phyloP scores from a whole-genome alignment of 2,113 vertebrate species.

The Corapipo altera region DNA sequence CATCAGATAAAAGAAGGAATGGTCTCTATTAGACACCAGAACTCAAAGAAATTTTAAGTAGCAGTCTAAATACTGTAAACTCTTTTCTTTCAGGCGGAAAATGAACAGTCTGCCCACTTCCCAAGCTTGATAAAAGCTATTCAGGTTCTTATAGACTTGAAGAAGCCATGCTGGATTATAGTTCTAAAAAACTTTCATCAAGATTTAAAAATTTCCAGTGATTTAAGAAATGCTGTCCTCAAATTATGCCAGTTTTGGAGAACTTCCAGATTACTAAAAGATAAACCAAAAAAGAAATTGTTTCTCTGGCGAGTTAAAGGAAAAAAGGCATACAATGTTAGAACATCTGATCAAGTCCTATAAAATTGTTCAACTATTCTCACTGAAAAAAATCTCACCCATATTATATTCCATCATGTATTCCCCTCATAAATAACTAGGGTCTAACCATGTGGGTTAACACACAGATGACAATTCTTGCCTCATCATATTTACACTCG shows the following conservation, averaged over 20 bases:
- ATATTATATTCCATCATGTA: not conserved
- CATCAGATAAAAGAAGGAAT: not conserved
- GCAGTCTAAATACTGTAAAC: not conserved
- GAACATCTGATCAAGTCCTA: not conserved
- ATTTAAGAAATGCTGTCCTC: not conserved
- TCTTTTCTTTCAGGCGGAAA: not conserved
- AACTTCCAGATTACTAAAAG: not conserved
- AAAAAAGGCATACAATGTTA: not conserved
- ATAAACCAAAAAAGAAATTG: not conserved
- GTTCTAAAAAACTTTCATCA: not conserved
- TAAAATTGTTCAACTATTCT: not conserved
- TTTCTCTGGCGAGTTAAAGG: not conserved
- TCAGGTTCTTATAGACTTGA: not conserved
- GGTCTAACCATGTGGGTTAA: not conserved
- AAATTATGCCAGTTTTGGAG: not conserved
- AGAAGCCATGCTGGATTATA: not conserved
- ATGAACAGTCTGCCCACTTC: not conserved
- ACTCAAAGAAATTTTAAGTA: not conserved
- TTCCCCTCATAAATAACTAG: not conserved
- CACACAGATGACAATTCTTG: not conserved
- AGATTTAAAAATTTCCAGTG: not conserved
- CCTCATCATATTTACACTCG: not conserved
- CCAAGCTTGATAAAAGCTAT: not conserved
- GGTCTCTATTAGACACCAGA: not conserved
- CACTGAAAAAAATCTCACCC: not conserved